Evolutionary conservation across 1,140 invertebrate genomes (phyloP).

Genomic region (Trinorchestia longiramus): DNA sequence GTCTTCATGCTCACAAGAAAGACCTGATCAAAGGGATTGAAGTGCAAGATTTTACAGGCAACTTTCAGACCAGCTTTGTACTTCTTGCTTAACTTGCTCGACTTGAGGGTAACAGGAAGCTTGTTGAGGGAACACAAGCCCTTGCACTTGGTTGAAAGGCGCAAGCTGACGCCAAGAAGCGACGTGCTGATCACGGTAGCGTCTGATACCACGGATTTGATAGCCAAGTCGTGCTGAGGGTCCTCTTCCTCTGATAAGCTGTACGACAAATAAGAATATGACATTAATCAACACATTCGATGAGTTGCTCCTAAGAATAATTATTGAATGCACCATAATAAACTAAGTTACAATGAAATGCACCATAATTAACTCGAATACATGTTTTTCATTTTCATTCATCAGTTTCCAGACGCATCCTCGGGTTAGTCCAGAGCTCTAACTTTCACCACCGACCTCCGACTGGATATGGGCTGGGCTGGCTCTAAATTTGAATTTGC

Average conservation of each 20-base stretch:
- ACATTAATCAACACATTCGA: neutral
- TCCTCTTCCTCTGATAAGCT: constrained; percentile 21
- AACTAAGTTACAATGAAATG: no score
- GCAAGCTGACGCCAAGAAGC: neutral
- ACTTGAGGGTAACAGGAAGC: neutral
- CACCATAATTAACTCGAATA: no score
- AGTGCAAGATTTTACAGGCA: neutral
- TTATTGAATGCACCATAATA: no score
- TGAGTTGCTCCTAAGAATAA: neutral
- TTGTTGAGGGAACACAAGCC: constrained; percentile 11
- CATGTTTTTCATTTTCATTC: no score
- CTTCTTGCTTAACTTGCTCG: neutral
- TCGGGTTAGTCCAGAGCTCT: no score
- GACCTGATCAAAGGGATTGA: constrained; percentile 28
- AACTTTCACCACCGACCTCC: no score
- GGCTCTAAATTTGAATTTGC: no score
- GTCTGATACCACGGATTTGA: neutral
- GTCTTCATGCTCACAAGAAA: constrained; percentile 25
- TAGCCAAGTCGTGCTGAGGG: neutral
- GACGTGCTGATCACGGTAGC: neutral
- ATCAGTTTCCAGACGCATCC: no score
- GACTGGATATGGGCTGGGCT: no score
- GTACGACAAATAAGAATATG: neutral
- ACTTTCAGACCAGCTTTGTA: neutral
- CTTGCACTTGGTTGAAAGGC: neutral